Evolutionary conservation across 2,113 vertebrate genomes (phyloP).

Genomic region (Melozone crissalis): DNA sequence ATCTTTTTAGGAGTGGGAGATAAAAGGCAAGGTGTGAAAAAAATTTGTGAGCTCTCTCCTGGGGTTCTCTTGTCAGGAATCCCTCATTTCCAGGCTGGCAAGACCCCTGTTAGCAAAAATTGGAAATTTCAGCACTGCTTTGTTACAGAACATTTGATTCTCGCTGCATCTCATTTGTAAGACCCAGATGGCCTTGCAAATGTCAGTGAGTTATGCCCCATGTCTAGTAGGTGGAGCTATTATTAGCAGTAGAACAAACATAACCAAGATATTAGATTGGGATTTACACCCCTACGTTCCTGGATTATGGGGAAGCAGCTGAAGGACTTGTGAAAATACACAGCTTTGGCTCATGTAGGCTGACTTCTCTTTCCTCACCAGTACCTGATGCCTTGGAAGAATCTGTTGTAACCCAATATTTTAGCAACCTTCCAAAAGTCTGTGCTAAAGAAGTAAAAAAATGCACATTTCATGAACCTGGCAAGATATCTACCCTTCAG

Average conservation of each 20-base stretch:
- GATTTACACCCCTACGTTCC: slow-evolving; percentile 23
- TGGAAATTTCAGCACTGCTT: background rate
- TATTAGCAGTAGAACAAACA: slow-evolving; percentile 35
- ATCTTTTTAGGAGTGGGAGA: background rate
- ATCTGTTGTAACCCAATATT: background rate
- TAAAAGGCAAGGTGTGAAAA: background rate
- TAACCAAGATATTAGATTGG: slow-evolving; percentile 24
- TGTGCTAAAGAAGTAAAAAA: background rate
- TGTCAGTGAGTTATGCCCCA: slow-evolving; percentile 18
- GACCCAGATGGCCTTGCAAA: slow-evolving; percentile 17
- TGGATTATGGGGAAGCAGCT: slow-evolving; percentile 47
- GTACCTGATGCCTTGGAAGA: background rate
- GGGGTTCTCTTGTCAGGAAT: background rate
- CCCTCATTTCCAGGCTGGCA: background rate
- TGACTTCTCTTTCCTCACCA: background rate
- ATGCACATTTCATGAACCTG: background rate
- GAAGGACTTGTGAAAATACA: slow-evolving; percentile 44
- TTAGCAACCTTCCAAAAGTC: background rate
- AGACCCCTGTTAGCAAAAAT: background rate
- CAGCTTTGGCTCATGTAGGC: background rate
- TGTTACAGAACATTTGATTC: background rate
- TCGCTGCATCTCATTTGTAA: background rate
- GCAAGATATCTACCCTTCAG: background rate
- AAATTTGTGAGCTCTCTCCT: background rate
- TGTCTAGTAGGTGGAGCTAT: slow-evolving; percentile 38